These are phyloP conservation scores for Dryobotodes eremita DNA, from an alignment of 2,888 invertebrate genomes.

Conservation along the genomic window DNA sequence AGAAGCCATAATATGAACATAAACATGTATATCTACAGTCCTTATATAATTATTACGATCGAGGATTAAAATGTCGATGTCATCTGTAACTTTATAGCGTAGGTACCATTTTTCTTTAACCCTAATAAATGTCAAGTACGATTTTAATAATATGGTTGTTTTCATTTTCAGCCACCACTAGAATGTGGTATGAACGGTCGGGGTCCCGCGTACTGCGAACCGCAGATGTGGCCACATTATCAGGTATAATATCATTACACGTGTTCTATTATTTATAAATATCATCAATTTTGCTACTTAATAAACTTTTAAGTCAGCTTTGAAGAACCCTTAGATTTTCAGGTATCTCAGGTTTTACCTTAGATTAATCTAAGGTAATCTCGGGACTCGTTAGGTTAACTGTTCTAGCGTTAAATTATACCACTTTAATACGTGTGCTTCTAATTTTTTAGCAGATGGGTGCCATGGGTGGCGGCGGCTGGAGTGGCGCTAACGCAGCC, in stretches of 20 bases:
- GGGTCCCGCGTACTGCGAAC: conserved; percentile 83
- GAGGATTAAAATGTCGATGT: not conserved
- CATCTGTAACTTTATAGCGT: not conserved
- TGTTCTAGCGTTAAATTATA: not conserved
- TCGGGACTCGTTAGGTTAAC: not conserved
- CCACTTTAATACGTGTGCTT: not conserved
- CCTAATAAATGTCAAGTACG: not conserved
- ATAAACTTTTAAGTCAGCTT: not conserved
- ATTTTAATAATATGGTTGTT: conserved; percentile 17
- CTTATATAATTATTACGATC: not conserved
- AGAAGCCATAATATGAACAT: not conserved
- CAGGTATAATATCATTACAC: conserved; percentile 77
- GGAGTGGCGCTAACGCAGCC: conserved; percentile 78
- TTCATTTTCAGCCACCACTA: conserved; percentile 84
- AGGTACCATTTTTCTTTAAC: not conserved
- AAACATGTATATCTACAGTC: too few species aligned
- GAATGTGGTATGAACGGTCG: conserved; percentile 86
- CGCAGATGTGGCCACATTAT: conserved; percentile 88
- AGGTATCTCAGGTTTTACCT: not conserved
- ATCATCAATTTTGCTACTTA: not conserved
- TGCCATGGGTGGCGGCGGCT: conserved; percentile 78
- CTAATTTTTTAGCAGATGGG: conserved; percentile 79
- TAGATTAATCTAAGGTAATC: not conserved
- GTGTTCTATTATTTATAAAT: conserved; percentile 13
- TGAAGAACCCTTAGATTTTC: not conserved